Base-by-base conservation (phyloP, 2,797 vertebrate species). In the Alfaro cultratus region DNA sequence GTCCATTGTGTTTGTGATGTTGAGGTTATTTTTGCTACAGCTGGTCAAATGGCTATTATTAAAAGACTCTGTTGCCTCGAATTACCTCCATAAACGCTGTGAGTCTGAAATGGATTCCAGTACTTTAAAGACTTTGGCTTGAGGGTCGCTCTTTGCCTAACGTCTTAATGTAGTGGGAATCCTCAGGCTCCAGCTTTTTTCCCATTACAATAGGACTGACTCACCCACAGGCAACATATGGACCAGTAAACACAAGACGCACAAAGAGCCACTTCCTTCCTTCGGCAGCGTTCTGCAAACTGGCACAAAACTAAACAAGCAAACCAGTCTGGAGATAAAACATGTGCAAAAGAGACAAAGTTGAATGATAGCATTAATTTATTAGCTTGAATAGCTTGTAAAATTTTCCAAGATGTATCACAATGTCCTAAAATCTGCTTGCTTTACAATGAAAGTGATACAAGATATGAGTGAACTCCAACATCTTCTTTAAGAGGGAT, bases 161-260 rank as follows among this genome's bases (percentile, higher is more conserved):
- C 72, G 80, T 80, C 51, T 43, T 55, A 31, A 74, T 18, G 39
- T 75, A 45, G 51, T 75, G 23, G 1, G 9, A 71, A 80, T 79
- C 36, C 51, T 43, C 46, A 18, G 62, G 75, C 34, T 31, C 3
- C 8, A 9, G 72, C 78, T 77, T 84, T 86, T 85, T 85, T 90
- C 78, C 85, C 78, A 80, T 86, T 81, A 80, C 88, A 80, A 87
- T 71, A 34, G 89, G 84, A 77, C 78, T 77, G 67, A 53, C 73
- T 88, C 10, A 77, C 89, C 89, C 82, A 55, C 67, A n/a, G 74
- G 89, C 90, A 85, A 85, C 86, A 90, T 68, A 34, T 86, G 83
- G 85, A 87, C 80, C 81, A 83, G 76, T 75, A 81, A 67, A 34
- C 23, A 76, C 71, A 46, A 77, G 80, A 86, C 41, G 80, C 75